These are phyloP conservation scores for Arvicanthis niloticus DNA, from an alignment of 2,113 vertebrate species.

Conservation along the genomic window DNA sequence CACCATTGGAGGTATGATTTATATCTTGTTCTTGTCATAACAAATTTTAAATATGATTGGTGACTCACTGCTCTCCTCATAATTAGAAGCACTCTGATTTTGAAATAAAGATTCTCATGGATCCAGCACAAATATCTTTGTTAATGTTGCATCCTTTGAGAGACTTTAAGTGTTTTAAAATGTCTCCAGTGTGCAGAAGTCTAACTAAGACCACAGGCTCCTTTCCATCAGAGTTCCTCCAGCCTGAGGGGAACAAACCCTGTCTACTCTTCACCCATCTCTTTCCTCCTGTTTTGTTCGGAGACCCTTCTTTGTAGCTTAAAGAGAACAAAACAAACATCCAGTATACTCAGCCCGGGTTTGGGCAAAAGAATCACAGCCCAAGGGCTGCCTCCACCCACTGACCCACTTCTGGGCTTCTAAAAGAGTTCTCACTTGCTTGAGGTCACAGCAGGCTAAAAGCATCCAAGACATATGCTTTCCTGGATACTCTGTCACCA, in stretches of 20 bases:
- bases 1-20: background rate
- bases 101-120: background rate
- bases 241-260: no score
- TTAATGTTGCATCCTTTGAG: background rate
- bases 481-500: background rate
- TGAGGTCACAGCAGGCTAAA: no score
- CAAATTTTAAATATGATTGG: background rate
- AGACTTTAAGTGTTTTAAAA: background rate
- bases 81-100: background rate
- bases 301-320: background rate
- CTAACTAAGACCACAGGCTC: no score
- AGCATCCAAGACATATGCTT: background rate
- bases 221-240: background rate
- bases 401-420: background rate
- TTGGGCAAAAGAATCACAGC: fast-evolving
- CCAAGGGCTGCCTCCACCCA: no score
- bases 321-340: background rate
- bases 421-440: background rate
- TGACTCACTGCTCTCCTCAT: background rate
- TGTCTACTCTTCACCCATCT: fast-evolving
- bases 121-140: background rate
- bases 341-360: fast-evolving
- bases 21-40: background rate
- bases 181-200: fast-evolving
- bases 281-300: fast-evolving